Evolutionary conservation across 2,113 vertebrate genomes (phyloP).

Genomic region (Leptobrachium leishanense): DNA sequence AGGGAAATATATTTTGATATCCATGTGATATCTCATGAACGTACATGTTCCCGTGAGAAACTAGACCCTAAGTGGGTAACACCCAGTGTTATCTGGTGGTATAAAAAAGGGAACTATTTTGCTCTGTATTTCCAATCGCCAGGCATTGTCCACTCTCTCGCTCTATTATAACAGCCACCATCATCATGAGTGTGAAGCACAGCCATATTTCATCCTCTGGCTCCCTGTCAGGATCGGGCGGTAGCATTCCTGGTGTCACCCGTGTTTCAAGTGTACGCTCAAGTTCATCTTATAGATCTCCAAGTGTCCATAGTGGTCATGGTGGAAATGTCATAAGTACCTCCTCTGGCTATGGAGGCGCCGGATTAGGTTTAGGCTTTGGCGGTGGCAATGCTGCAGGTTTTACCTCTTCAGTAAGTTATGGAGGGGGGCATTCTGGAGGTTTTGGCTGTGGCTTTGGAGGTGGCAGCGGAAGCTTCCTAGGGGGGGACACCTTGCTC

Average conservation of each 20-base stretch:
- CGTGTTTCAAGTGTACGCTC: slow-evolving; percentile 2
- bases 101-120: slow-evolving; percentile 16
- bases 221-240: slow-evolving; percentile 1
- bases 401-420: not conserved
- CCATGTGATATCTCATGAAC: not conserved
- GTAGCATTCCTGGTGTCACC: slow-evolving; percentile 14
- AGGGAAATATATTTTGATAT: not conserved
- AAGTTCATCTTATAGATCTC: slow-evolving; percentile 66
- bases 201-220: slow-evolving; percentile 29
- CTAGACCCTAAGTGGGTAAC: slow-evolving; percentile 3
- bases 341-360: not conserved
- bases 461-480: not conserved
- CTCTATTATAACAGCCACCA: not conserved
- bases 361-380: slow-evolving; percentile 14
- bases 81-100: slow-evolving; percentile 18
- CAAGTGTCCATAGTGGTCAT: slow-evolving; percentile 76
- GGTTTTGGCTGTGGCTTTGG: slow-evolving; percentile 1
- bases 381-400: not conserved
- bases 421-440: slow-evolving; percentile 2
- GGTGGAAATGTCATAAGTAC: not conserved
- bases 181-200: slow-evolving; percentile 37
- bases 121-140: not conserved
- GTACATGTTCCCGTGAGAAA: slow-evolving; percentile 25
- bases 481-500: slow-evolving; percentile 17
- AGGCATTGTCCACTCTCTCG: too few relatives aligned